Conservation (phyloP, 1,140 invertebrate genomes). For the Bombus vancouverensis region DNA sequence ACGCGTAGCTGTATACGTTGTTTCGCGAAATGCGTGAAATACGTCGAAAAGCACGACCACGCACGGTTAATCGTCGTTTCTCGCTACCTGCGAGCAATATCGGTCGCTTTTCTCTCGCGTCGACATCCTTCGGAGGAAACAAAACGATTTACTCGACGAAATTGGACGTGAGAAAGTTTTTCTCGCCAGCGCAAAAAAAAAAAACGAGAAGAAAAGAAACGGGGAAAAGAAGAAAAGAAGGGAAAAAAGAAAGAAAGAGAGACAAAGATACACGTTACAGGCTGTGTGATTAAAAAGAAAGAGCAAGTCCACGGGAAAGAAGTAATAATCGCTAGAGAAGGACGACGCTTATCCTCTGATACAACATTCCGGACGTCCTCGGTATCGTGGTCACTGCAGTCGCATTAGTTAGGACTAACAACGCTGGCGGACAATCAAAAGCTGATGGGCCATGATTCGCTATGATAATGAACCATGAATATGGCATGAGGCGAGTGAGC, state of each 20-base stretch:
- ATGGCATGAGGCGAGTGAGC: constrained; percentile 79
- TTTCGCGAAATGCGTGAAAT: neutral
- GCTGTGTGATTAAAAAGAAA: constrained; percentile 11
- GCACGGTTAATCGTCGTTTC: neutral
- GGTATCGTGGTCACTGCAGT: constrained; percentile 79
- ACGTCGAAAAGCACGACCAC: neutral
- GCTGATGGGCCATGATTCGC: constrained; percentile 83
- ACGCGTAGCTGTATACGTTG: too few species aligned
- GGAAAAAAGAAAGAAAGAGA: neutral
- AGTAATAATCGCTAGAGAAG: constrained; percentile 52
- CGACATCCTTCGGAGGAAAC: neutral
- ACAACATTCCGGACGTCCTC: constrained; percentile 66
- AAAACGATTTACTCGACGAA: neutral
- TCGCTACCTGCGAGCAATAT: neutral
- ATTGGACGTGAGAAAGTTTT: neutral
- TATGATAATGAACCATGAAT: constrained; percentile 84
- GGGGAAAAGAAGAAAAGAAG: neutral
- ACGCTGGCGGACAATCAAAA: constrained; percentile 82
- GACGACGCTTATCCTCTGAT: constrained; percentile 66
- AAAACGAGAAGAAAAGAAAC: neutral
- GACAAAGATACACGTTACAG: neutral
- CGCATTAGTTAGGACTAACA: constrained; percentile 83
- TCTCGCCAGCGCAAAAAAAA: neutral
- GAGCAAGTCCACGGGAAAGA: neutral
- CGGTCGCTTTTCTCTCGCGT: neutral